Evolutionary conservation across 2,888 invertebrate genomes (phyloP).

Genomic region (Ochropleura leucogaster): DNA sequence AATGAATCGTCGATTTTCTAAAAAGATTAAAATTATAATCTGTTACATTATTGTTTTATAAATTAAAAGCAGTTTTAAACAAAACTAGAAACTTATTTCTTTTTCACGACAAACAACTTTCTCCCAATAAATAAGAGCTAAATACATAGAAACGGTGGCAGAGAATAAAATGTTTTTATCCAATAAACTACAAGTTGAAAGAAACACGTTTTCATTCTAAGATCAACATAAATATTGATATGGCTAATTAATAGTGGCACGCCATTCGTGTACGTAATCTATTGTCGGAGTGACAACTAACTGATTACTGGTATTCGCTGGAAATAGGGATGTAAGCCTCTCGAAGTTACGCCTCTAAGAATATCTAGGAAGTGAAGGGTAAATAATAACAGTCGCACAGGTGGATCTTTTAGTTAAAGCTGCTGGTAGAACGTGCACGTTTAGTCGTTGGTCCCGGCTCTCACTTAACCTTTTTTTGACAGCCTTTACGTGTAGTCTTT

Average conservation of each 20-base stretch:
- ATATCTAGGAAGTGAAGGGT: too few relatives aligned
- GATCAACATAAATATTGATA: constrained; percentile 56
- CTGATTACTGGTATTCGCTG: not conserved
- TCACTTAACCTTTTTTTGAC: too few relatives aligned
- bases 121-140: constrained; percentile 32
- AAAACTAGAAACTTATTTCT: constrained; percentile 21
- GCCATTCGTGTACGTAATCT: constrained; percentile 52
- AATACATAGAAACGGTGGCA: constrained; percentile 15
- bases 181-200: constrained; percentile 19
- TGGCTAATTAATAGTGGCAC: constrained; percentile 53
- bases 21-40: not conserved
- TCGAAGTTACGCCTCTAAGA: not conserved
- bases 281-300: constrained; percentile 19
- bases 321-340: not conserved
- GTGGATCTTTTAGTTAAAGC: too few relatives aligned
- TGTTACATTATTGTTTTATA: not conserved
- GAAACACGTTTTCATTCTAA: constrained; percentile 49
- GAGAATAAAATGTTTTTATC: constrained; percentile 34
- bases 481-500: too few relatives aligned
- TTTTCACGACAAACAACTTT: constrained; percentile 31
- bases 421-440: too few relatives aligned
- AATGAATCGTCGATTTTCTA: not conserved
- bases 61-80: not conserved
- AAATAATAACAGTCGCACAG: too few relatives aligned
- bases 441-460: too few relatives aligned